phyloP scores from a whole-genome alignment of 2,888 invertebrate species.

The Ischnus inquisitorius region DNA sequence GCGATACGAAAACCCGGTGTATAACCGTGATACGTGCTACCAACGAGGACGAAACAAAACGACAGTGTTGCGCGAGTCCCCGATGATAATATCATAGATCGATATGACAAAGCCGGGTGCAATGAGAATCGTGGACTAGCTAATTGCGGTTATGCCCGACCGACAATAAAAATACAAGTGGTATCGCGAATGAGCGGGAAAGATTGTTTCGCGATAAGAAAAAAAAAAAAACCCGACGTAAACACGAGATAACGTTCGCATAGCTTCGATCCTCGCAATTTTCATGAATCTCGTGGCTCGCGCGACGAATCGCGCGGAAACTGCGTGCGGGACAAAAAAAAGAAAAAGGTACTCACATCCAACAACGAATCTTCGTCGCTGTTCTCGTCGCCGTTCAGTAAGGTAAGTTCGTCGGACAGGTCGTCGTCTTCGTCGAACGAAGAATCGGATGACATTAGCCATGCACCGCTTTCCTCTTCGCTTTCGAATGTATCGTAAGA shows the following conservation, averaged over 20 bases:
- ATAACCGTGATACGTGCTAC: neutral
- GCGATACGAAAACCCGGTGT: no score
- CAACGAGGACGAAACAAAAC: neutral
- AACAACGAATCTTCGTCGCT: conserved; percentile 47
- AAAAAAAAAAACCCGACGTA: neutral
- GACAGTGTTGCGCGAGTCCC: neutral
- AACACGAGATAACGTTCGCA: neutral
- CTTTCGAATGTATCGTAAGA: conserved; percentile 47
- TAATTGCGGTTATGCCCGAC: conserved; percentile 5
- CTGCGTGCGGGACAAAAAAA: neutral
- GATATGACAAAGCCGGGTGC: neutral
- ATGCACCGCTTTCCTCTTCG: conserved; percentile 54
- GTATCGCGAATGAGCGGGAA: conserved; percentile 22
- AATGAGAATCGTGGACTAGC: neutral
- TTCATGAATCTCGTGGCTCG: no score
- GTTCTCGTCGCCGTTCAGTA: conserved; percentile 64
- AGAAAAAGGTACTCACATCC: conserved; percentile 48
- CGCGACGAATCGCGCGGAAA: no score
- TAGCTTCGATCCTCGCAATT: no score
- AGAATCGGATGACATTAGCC: conserved; percentile 39
- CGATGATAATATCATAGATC: neutral
- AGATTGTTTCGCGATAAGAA: neutral
- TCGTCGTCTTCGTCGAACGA: conserved; percentile 54
- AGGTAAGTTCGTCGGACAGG: conserved; percentile 55
- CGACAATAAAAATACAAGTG: neutral